phyloP scores from a whole-genome alignment of 2,888 invertebrate species.

The Chrysolina oricalcia region DNA sequence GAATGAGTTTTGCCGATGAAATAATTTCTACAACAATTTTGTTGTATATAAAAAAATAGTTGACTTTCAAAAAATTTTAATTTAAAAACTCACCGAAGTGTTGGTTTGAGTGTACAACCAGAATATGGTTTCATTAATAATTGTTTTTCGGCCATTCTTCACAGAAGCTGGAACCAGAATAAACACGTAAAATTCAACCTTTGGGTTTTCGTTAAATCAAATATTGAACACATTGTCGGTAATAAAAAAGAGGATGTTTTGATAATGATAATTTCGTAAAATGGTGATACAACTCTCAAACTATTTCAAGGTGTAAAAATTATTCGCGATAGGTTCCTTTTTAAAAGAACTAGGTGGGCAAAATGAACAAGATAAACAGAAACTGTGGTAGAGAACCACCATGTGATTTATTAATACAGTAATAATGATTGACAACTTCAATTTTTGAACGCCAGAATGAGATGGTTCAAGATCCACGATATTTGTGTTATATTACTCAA shows the following conservation, averaged over 20 bases:
- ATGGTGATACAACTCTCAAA: neutral
- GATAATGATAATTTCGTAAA: slow-evolving; percentile 4
- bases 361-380: too few species aligned
- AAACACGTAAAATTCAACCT: neutral
- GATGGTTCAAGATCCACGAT: too few species aligned
- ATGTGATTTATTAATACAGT: too few species aligned
- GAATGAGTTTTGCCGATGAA: too few species aligned
- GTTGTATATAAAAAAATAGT: too few species aligned
- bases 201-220: neutral
- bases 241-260: slow-evolving; percentile 5
- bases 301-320: neutral
- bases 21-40: too few species aligned
- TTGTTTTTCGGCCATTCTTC: neutral
- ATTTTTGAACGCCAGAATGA: too few species aligned
- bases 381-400: too few species aligned
- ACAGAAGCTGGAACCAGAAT: neutral
- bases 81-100: slow-evolving; percentile 1
- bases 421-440: too few species aligned
- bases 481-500: too few species aligned
- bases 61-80: neutral
- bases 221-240: slow-evolving; percentile 3
- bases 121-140: slow-evolving; percentile 20
- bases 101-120: neutral
- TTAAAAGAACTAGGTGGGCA: too few species aligned
- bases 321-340: neutral